Base-by-base conservation (phyloP, 2,888 invertebrate species). In the Chrysolina americana region DNA sequence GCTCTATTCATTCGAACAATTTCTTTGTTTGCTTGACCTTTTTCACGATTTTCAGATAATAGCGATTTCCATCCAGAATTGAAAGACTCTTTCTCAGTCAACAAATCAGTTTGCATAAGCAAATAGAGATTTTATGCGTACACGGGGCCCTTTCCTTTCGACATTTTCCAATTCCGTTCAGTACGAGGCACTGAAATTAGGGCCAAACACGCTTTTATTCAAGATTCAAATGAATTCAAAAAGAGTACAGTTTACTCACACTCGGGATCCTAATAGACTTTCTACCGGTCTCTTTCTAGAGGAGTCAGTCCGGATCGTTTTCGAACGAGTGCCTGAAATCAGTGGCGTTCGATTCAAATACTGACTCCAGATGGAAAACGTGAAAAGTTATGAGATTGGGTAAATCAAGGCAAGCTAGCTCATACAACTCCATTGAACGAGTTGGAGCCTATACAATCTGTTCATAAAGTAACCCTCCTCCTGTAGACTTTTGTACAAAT, bases 101-200 rank as follows among this genome's bases (percentile, higher is more conserved):
- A 59, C 59, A 59, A 59, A 59, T 59, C 59, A 59, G 59, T 59
- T 59, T 59, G 36, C 59, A 59, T 36, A 59, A 59, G 59, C 15
- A 17, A 59, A 59, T 59, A 36, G 23, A 28, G 59, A 59, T 59
- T 59, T 36, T 36, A 28, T 59, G 59, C 59, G 59, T 59, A 59
- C 17, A 28, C 28, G n/a, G 13, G 15, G 15, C 36, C 4, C 28
- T 59, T 23, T 59, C 59, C 36, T 59, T 17, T 17, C 11, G 23
- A 10, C 23, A 21, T 23, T 56, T n/a, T 36, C 59, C 59, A 36
- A 59, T 59, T 59, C 59, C 36, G 10, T 36, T 59, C 15, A 19
- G 28, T 59, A 59, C 13, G n/a, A 23, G 28, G 59, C 59, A 36
- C 59, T 36, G 59, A 28, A 59, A 59, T 59, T 15, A 59, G 36